A percentile compares a stretch with the other conserved stretches of the same genome.
phyloP scores from a whole-genome alignment of 2,113 vertebrate genomes.

The Salvator merianae region DNA sequence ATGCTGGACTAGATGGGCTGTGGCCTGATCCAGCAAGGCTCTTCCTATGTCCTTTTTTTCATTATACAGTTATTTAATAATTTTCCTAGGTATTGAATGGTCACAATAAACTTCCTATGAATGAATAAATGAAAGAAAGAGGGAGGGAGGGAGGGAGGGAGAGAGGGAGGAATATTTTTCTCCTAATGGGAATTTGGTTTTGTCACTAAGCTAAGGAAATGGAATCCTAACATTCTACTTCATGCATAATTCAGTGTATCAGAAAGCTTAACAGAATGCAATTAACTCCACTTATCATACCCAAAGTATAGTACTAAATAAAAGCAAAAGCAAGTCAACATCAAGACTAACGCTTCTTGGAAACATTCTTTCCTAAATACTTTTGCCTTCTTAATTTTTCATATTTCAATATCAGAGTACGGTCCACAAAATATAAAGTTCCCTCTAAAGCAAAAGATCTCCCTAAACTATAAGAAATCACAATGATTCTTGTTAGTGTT shows the following conservation, averaged over 20 bases:
- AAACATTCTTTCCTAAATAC: not conserved
- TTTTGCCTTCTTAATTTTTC: too few species aligned
- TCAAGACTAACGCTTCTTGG: not conserved
- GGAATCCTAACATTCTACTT: slow-evolving; percentile 1
- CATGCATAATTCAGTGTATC: slow-evolving; percentile 17
- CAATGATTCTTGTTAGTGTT: too few species aligned
- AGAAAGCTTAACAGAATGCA: not conserved
- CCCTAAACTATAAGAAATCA: too few species aligned
- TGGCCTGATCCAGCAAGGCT: too few species aligned
- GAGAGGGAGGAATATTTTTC: not conserved
- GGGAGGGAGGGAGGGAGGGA: not conserved
- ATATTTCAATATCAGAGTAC: too few species aligned
- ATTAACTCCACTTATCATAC: not conserved
- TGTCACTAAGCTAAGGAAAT: not conserved
- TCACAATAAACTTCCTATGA: slow-evolving; percentile 19
- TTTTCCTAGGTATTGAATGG: not conserved
- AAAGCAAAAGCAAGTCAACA: not conserved
- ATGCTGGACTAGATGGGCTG: too few species aligned
- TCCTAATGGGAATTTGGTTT: not conserved
- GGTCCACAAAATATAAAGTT: too few species aligned
- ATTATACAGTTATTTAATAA: not conserved
- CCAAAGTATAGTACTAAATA: not conserved
- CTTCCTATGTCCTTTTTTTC: too few species aligned
- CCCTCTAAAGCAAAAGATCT: too few species aligned
- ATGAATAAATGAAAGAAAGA: too few species aligned